Evolutionary conservation across 2,797 vertebrate genomes (phyloP).

Genomic region (Gambelia wislizenii): DNA sequence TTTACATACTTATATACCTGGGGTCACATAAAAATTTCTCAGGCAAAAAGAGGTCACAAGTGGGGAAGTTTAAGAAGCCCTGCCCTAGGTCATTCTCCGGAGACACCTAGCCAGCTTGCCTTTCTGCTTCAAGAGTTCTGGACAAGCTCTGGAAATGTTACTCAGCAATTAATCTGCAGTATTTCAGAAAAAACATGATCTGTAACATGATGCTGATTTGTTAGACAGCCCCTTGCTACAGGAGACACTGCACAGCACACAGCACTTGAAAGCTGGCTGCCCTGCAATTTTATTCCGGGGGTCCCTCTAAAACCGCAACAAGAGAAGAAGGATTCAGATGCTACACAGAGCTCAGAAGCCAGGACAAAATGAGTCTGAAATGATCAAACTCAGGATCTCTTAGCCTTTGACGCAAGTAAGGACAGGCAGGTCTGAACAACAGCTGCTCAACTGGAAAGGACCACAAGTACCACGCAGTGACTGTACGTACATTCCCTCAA

Average conservation of each 20-base stretch:
- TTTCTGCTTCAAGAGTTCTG: background rate
- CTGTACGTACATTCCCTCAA: background rate
- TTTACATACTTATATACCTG: no score
- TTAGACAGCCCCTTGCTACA: conserved; percentile 3
- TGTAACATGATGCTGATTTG: conserved; percentile 25
- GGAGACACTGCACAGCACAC: conserved; percentile 35
- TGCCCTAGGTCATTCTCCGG: conserved; percentile 22
- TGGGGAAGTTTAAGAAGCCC: no score
- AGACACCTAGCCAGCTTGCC: background rate
- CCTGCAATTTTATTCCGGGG: conserved; percentile 26
- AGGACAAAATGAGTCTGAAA: background rate
- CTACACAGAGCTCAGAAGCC: background rate
- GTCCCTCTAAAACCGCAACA: conserved; percentile 2
- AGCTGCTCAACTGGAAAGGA: conserved; percentile 24
- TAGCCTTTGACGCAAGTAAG: background rate
- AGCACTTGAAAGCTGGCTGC: background rate
- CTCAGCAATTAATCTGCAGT: conserved; percentile 44
- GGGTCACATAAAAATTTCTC: no score
- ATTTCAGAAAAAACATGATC: conserved; percentile 63
- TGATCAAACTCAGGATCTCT: background rate
- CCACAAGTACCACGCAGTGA: background rate
- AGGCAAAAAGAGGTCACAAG: no score
- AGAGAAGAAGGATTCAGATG: rapidly evolving
- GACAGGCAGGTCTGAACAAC: background rate
- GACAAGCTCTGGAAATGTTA: conserved; percentile 6